Conservation (phyloP, 1,140 invertebrate genomes). For the Papilio machaon region DNA sequence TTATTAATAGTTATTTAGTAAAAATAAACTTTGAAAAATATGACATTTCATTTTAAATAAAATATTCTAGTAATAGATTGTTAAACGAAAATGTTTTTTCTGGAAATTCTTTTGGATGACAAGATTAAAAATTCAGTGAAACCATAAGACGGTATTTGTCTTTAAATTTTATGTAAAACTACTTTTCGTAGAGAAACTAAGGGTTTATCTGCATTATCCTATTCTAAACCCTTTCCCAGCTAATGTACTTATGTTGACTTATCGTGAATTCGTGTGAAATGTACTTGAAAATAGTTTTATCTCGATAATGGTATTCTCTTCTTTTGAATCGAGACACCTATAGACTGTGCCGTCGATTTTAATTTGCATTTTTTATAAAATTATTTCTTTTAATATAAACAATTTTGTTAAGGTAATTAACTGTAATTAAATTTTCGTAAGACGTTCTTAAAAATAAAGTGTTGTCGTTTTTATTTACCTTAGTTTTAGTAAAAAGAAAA, state of each 20-base stretch:
- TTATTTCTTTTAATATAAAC: too few relatives aligned
- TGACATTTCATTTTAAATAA: too few relatives aligned
- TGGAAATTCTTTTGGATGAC: background rate
- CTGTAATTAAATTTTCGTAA: too few relatives aligned
- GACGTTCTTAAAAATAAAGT: too few relatives aligned
- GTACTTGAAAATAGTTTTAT: background rate
- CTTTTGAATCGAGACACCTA: background rate
- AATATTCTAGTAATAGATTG: too few relatives aligned
- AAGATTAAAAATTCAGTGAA: background rate
- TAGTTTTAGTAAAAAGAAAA: too few relatives aligned
- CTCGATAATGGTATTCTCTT: background rate
- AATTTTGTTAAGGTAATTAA: too few relatives aligned
- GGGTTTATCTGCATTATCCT: background rate
- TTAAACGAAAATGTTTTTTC: too few relatives aligned
- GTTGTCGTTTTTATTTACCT: too few relatives aligned
- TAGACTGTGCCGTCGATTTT: background rate
- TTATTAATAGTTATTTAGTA: background rate
- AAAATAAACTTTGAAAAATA: background rate
- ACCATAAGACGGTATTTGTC: background rate
- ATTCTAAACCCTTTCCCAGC: background rate
- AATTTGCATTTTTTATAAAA: background rate
- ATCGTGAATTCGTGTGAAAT: conserved; percentile 3
- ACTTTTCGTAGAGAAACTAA: background rate
- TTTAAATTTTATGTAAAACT: background rate
- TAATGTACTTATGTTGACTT: conserved; percentile 16